Evolutionary conservation across 2,888 invertebrate species (phyloP), one percentile per base, ranked within the genome.

Genomic region (Smittia aterrima): DNA sequence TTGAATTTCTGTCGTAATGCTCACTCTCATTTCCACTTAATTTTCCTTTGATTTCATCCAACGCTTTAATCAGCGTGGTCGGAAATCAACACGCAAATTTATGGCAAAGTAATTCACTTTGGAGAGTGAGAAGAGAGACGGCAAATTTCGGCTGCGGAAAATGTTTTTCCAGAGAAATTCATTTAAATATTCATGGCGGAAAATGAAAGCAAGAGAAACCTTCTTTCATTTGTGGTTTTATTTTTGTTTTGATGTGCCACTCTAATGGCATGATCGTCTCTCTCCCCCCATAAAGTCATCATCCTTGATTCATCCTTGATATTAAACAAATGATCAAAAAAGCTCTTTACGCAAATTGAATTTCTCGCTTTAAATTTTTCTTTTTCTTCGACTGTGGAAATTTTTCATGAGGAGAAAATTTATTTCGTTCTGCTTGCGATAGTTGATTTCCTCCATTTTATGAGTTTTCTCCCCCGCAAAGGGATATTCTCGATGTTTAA

Each of bases 321-420:
- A 16, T 16, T 47, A 47, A 32, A 32, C 32, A 32, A 32, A 32
- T 32, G 32, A 32, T 32, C 3, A 32, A 16, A 58, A 58, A 58
- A 58, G 58, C 58, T 58, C 18, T 58, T 58, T 58, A 58, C 58
- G 58, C 58, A 58, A 58, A 58, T 58, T 58, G 58, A 58, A 58
- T 58, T 58, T 58, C 22, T 58, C 22, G 22, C 58, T 47, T 47
- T 47, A 47, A 38, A 47, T 47, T 47, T 47, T 16, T 47, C 47
- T 47, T 16, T 16, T n/a, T 47, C 16, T 47, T 16, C 47, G n/a
- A n/a, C n/a, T 38, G 38, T 38, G 38, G 38, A 38, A 38, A 38
- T 38, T 38, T 22, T 9, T 58, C 22, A 7, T 22, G 20, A 58
- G 7, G 18, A 9, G 58, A 47, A 47, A 47, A 47, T 47, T 13